Base-by-base conservation (phyloP, 2,797 vertebrate species). In the Molossus molossus region DNA sequence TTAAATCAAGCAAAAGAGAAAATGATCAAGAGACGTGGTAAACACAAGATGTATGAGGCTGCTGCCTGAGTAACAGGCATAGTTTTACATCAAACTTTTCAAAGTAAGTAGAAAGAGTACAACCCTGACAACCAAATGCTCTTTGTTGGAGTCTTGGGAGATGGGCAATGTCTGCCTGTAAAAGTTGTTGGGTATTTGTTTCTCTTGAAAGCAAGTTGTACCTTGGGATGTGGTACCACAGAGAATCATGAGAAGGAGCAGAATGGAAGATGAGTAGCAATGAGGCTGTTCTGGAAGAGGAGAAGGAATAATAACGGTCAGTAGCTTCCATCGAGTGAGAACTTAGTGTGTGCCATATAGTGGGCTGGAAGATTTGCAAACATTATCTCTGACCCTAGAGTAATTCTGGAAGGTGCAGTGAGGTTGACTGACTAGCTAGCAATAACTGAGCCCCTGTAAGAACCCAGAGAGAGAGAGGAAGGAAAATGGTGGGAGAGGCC, bases 151-250 rank as follows among this genome's bases (percentile, higher is more conserved):
- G 10, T 85, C 15, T 48, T 94, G 9, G 40, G 45, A 92, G 50
- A 60, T 81, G 69, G 67, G n/a, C 10, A 94, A 18, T 94, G 40
- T 72, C 84, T 94, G 45, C 57, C 50, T 92, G 2, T 91, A 92
- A 81, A 92, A 62, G 75, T 77, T 88, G n/a, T 48, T 82, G 23
- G 37, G 27, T 91, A 29, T 76, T 94, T 65, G 29, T 95, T 48
- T 87, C n/a, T 94, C 93, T 67, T 83, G 87, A 89, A 95, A 96
- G 83, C 85, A 94, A 64, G 20, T 73, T 92, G 53, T 48, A 73
- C 17, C 73, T 94, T 76, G 77, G 65, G 25, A 88, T 84, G 70
- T 92, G 60, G 70, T 85, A 86, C 73, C 64, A 90, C 50, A 86
- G 73, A 89, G 57, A 77, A 79, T 88, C 67, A 58, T 27, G 65